Conservation (phyloP, 2,113 vertebrate species). For the Ciconia maguari region DNA sequence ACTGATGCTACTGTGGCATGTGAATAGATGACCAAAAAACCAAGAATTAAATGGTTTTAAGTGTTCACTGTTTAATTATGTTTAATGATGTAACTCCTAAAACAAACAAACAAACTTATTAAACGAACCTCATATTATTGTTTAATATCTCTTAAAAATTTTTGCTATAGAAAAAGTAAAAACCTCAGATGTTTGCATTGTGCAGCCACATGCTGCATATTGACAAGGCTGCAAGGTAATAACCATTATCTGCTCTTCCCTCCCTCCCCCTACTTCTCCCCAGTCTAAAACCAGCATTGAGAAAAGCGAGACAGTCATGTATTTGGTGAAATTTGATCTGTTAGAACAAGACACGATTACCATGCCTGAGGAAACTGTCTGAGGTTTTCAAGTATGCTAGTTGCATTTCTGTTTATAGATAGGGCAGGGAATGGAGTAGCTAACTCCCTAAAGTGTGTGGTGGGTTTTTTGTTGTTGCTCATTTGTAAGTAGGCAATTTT, state of each 20-base stretch:
- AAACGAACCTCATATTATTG: neutral
- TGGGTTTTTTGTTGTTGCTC: neutral
- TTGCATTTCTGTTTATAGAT: neutral
- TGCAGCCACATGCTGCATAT: neutral
- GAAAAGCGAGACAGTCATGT: neutral
- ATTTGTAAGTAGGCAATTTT: neutral
- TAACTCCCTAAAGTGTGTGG: neutral
- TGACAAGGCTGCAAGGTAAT: neutral
- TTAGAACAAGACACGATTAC: neutral
- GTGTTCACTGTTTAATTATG: neutral
- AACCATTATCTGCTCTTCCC: neutral
- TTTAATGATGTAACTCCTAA: neutral
- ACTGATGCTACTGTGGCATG: no score
- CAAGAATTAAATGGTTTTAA: neutral
- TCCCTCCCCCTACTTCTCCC: neutral
- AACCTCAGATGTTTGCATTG: neutral
- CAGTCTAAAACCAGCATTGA: neutral
- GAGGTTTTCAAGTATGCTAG: neutral
- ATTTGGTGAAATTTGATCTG: neutral
- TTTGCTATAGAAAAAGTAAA: neutral
- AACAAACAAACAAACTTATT: neutral
- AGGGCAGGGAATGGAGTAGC: neutral
- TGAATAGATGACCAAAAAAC: neutral
- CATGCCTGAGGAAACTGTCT: neutral
- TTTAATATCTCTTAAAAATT: neutral